Evolutionary conservation across 1,140 invertebrate genomes (phyloP).

Genomic region (Drosophila kurseongensis): DNA sequence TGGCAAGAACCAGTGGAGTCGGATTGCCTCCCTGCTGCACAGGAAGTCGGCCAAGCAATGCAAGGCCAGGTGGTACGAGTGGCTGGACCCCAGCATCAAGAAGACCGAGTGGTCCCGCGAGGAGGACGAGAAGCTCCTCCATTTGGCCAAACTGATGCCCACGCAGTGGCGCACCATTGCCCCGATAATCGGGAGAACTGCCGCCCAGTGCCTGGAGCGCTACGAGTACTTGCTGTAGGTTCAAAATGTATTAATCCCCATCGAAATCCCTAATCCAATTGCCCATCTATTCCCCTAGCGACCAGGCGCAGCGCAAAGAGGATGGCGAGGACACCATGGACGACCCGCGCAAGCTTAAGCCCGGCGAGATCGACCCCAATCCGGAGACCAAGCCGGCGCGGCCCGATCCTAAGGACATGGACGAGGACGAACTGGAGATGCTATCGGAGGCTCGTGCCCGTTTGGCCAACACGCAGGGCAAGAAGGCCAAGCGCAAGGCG

Average conservation of each 20-base stretch:
- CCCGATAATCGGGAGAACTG: conserved; percentile 98
- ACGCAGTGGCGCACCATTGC: conserved; percentile 99
- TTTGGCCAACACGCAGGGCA: conserved; percentile 99
- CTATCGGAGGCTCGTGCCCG: conserved; percentile 98
- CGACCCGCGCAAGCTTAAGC: conserved; percentile 98
- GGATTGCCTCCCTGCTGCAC: conserved; percentile 99
- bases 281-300: conserved; percentile 74
- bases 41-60: conserved; percentile 99
- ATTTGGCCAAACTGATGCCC: conserved; percentile 99
- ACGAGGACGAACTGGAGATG: conserved; percentile 99
- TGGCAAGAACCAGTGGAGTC: conserved; percentile 99
- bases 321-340: conserved; percentile 96
- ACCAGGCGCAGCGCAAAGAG: conserved; percentile 99
- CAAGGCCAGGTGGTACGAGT: conserved; percentile 99
- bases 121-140: conserved; percentile 99
- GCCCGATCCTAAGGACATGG: conserved; percentile 99
- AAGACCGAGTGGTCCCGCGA: conserved; percentile 99
- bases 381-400: conserved; percentile 99
- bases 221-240: conserved; percentile 98
- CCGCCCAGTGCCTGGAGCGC: conserved; percentile 98
- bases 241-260: background rate
- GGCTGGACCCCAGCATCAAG: conserved; percentile 99
- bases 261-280: no score
- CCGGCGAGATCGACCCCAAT: conserved; percentile 99
- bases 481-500: conserved; percentile 99